Conservation (phyloP, 2,888 invertebrate genomes). For the Lamellibrachia satsuma region DNA sequence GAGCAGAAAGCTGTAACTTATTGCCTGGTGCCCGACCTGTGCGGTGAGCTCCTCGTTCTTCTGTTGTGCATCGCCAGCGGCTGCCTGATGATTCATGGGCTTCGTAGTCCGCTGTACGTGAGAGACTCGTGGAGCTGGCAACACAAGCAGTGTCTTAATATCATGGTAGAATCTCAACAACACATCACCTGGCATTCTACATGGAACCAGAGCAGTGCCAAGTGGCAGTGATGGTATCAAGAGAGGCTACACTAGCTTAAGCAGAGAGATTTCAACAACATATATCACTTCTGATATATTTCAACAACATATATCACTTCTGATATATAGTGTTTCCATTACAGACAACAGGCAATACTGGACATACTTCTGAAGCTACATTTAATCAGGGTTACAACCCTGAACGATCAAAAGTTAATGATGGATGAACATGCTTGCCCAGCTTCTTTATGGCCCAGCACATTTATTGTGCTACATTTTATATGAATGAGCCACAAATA, state of each 20-base stretch:
- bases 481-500: neutral
- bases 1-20: too few relatives aligned
- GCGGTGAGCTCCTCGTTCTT: slow-evolving; percentile 13
- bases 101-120: neutral
- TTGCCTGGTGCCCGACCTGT: neutral
- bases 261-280: neutral
- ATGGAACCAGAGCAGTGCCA: neutral
- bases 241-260: neutral
- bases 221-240: neutral
- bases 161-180: neutral
- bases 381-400: neutral
- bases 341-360: neutral
- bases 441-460: neutral
- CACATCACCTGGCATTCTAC: neutral
- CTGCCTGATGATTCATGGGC: neutral
- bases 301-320: neutral
- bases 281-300: neutral
- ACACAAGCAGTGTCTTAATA: neutral
- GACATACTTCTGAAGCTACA: neutral
- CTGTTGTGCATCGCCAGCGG: slow-evolving; percentile 1
- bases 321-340: neutral
- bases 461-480: neutral
- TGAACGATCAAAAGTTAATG: neutral
- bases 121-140: neutral
- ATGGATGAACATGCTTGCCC: neutral